These are phyloP conservation scores for Amiota minor DNA, from an alignment of 2,888 invertebrate species.

Conservation along the genomic window DNA sequence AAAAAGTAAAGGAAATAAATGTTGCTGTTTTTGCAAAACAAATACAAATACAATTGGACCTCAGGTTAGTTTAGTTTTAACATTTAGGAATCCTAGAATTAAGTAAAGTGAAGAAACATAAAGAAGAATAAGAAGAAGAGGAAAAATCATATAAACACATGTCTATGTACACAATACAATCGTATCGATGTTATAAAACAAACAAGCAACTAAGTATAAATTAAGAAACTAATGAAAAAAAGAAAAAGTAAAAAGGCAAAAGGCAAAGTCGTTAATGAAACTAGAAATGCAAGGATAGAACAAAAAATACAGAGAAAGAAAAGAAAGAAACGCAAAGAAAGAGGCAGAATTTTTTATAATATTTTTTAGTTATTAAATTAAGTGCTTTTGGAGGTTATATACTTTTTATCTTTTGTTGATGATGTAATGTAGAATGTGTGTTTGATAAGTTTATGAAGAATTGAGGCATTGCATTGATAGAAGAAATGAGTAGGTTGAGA, in stretches of 20 bases:
- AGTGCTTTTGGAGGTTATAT: conserved; percentile 11
- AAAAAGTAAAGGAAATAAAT: conserved; percentile 39
- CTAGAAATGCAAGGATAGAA: conserved; percentile 37
- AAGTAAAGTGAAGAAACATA: background rate
- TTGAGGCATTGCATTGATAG: conserved; percentile 38
- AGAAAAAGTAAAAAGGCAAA: conserved; percentile 42
- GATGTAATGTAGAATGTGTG: too few relatives aligned
- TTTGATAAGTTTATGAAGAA: conserved; percentile 24
- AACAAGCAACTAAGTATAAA: conserved; percentile 29
- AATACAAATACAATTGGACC: conserved; percentile 46
- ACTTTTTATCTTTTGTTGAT: too few relatives aligned
- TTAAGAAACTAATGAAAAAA: conserved; percentile 35
- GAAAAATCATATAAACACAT: too few relatives aligned
- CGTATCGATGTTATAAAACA: background rate
- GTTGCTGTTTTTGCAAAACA: conserved; percentile 42
- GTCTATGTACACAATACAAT: too few relatives aligned
- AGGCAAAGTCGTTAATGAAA: conserved; percentile 42
- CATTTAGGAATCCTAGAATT: conserved; percentile 39
- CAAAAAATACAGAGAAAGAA: conserved; percentile 39
- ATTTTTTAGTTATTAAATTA: background rate
- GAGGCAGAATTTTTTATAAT: conserved; percentile 23
- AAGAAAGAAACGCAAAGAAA: conserved; percentile 41
- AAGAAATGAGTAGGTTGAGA: conserved; percentile 32
- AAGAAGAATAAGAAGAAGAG: too few relatives aligned
- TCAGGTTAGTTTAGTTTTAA: too few relatives aligned